phyloP scores from a whole-genome alignment of 2,113 vertebrate genomes.

The Lucifuga dentata region DNA sequence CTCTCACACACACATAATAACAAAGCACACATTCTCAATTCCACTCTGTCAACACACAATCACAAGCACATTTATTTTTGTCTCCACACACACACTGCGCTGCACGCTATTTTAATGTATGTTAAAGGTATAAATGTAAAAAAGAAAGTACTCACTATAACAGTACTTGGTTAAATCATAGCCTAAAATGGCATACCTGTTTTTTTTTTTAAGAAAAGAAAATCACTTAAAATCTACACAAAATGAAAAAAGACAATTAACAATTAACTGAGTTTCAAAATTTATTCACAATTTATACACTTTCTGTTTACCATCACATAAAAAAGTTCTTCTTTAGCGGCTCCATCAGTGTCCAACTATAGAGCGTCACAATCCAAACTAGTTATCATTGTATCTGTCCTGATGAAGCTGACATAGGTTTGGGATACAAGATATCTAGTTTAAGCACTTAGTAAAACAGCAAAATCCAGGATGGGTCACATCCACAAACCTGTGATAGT shows the following conservation, averaged over 20 bases:
- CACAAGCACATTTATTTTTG: no score
- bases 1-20: no score
- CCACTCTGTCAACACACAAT: no score
- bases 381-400: conserved; percentile 14
- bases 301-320: conserved; percentile 53
- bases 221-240: not conserved
- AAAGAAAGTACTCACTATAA: no score
- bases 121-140: no score
- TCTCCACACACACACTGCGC: not conserved
- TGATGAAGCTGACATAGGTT: conserved; percentile 11
- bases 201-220: not conserved
- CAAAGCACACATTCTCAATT: no score
- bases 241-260: conserved; percentile 3
- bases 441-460: conserved; percentile 62
- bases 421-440: conserved; percentile 32
- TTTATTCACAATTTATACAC: conserved; percentile 82
- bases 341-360: conserved; percentile 29
- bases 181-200: no score
- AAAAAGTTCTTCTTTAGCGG: conserved; percentile 22
- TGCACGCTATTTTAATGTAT: no score
- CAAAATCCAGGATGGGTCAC: conserved; percentile 23
- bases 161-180: no score
- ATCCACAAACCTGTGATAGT: conserved; percentile 49
- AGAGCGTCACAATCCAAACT: conserved; percentile 51
- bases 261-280: conserved; percentile 48